Percentiles rank a stretch among this genome's conserved stretches.
Evolutionary conservation across 2,888 invertebrate species (phyloP).

Genomic region (Ypsolopha scabrella): DNA sequence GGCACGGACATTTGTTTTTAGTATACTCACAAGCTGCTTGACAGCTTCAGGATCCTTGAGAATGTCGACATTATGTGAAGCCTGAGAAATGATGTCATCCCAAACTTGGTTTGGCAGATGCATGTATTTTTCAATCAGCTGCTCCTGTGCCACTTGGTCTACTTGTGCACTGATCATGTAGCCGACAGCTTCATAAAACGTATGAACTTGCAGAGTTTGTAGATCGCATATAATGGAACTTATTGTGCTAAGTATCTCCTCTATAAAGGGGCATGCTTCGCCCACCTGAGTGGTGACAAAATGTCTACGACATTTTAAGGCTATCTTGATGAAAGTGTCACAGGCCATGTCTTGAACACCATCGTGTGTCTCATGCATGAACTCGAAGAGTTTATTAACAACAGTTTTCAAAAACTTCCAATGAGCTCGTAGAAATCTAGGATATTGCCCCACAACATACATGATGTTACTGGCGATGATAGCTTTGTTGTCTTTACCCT

Average conservation of each 20-base stretch:
- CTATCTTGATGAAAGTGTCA: constrained; percentile 99
- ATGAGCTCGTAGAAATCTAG: constrained; percentile 97
- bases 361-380: constrained; percentile 99
- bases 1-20: constrained; percentile 99
- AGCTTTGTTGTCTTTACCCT: constrained; percentile 99
- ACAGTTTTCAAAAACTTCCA: constrained; percentile 99
- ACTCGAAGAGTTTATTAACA: constrained; percentile 99
- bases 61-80: constrained; percentile 96
- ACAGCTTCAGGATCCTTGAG: constrained; percentile 97
- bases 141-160: constrained; percentile 91
- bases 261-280: constrained; percentile 97
- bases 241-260: constrained; percentile 96
- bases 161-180: constrained; percentile 98
- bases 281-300: constrained; percentile 97
- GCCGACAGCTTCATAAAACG: constrained; percentile 99
- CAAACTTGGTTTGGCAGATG: constrained; percentile 96
- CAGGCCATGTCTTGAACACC: constrained; percentile 99
- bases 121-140: constrained; percentile 98
- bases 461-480: constrained; percentile 99
- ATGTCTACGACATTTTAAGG: constrained; percentile 96
- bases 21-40: constrained; percentile 96
- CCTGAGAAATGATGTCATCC: constrained; percentile 98
- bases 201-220: constrained; percentile 98
- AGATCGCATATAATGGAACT: constrained; percentile 99
- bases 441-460: constrained; percentile 99